Percentiles rank a stretch among this genome's conserved stretches.
phyloP scores from a whole-genome alignment of 1,140 invertebrate genomes.

The Magallana ariakensis region DNA sequence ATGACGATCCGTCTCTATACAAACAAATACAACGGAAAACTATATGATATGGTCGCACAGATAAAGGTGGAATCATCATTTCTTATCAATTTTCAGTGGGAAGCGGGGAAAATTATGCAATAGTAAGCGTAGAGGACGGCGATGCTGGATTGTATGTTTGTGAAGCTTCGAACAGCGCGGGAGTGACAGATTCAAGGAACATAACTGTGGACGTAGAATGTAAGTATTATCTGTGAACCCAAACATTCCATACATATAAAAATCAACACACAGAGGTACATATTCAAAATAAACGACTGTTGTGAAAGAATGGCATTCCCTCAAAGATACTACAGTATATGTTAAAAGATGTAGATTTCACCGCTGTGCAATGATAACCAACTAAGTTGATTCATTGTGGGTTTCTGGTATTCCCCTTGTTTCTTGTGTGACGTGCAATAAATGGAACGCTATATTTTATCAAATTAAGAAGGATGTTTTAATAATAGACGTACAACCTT shows the following conservation, averaged over 20 bases:
- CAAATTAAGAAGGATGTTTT: too few species aligned
- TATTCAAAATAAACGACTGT: too few species aligned
- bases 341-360: too few species aligned
- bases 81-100: slow-evolving; percentile 9
- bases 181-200: slow-evolving; percentile 3
- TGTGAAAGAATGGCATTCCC: too few species aligned
- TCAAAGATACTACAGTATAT: too few species aligned
- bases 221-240: background rate
- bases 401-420: too few species aligned
- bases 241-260: background rate
- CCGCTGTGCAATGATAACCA: too few species aligned
- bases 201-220: slow-evolving; percentile 12
- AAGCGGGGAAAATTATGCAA: background rate
- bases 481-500: too few species aligned
- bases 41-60: background rate
- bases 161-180: background rate
- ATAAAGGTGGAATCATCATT: background rate
- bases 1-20: background rate
- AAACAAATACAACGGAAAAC: background rate
- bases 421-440: too few species aligned
- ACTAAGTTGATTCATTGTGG: too few species aligned
- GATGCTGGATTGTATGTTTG: slow-evolving; percentile 3
- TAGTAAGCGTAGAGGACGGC: background rate
- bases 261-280: background rate
- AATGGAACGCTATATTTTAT: too few species aligned